These are phyloP conservation scores for Silurus meridionalis DNA, from an alignment of 2,113 vertebrate species.

Conservation along the genomic window DNA sequence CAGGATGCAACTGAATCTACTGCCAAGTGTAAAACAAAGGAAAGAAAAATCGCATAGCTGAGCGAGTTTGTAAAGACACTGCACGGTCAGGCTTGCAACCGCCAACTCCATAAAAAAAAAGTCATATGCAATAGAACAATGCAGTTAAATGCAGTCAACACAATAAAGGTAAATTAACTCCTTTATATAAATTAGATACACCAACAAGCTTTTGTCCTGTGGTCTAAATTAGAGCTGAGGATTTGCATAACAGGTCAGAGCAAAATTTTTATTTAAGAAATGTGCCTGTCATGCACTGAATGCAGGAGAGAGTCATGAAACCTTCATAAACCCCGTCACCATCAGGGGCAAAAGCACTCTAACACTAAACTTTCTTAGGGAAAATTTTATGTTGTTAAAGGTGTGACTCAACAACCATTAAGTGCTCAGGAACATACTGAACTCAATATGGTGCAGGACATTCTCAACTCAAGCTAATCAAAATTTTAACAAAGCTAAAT, in stretches of 20 bases:
- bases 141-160: neutral
- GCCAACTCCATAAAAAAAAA: neutral
- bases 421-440: neutral
- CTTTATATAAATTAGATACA: neutral
- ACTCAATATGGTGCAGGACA: too few relatives aligned
- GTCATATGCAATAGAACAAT: neutral
- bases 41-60: neutral
- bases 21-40: slow-evolving; percentile 44
- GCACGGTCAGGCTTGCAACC: too few relatives aligned
- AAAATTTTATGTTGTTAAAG: neutral
- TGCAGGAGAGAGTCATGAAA: neutral
- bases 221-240: neutral
- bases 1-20: slow-evolving; percentile 54
- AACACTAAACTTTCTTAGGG: neutral
- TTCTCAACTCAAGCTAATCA: neutral
- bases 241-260: neutral
- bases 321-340: neutral
- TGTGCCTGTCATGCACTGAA: neutral
- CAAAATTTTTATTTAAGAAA: neutral
- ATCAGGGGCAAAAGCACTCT: neutral
- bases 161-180: neutral
- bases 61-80: neutral
- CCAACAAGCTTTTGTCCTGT: neutral
- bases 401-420: too few relatives aligned
- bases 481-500: too few relatives aligned